Percentiles rank a stretch among this genome's conserved stretches.
phyloP scores from a whole-genome alignment of 2,797 vertebrate genomes.

The Loriculus beryllinus region DNA sequence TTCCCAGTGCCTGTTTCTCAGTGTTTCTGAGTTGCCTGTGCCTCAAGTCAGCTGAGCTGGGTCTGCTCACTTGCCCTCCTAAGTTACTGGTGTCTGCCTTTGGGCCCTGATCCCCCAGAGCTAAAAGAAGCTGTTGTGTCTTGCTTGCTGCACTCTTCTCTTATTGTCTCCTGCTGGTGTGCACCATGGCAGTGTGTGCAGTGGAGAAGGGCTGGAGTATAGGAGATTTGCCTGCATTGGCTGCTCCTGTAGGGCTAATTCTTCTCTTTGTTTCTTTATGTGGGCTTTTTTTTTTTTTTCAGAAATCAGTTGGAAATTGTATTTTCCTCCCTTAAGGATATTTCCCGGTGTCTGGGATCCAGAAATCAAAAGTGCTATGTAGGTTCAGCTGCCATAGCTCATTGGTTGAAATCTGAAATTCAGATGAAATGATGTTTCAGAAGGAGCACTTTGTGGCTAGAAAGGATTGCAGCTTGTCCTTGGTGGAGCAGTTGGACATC shows the following conservation, averaged over 20 bases:
- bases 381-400: not conserved
- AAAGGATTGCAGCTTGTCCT: not conserved
- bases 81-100: not conserved
- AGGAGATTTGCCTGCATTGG: not conserved
- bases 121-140: not conserved
- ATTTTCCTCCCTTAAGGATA: not conserved
- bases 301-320: not conserved
- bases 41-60: not conserved
- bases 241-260: not conserved
- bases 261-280: not conserved
- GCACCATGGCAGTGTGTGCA: not conserved
- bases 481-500: not conserved
- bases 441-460: not conserved
- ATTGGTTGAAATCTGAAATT: not conserved
- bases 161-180: not conserved
- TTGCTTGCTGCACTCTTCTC: fast-evolving
- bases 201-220: not conserved
- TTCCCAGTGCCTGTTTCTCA: not conserved
- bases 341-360: not conserved
- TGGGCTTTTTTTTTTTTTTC: fast-evolving
- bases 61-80: fast-evolving
- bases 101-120: not conserved
- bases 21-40: not conserved
- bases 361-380: not conserved
- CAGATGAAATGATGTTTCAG: not conserved